Evolutionary conservation across 1,140 invertebrate genomes (phyloP), one percentile per base, ranked within the genome.

Genomic region (Drosophila equinoxialis): DNA sequence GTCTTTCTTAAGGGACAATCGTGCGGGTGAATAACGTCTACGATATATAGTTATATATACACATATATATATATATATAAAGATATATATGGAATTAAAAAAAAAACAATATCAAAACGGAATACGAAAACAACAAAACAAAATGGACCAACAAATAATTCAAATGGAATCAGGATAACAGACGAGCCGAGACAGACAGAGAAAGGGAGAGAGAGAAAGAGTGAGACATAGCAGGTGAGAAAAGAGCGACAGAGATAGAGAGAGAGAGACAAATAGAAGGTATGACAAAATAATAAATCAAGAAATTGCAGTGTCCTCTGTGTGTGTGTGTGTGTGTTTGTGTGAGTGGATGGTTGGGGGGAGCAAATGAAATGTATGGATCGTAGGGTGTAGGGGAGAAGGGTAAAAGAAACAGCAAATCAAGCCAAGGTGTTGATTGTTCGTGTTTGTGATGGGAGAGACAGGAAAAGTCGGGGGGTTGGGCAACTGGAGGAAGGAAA

Each of bases 11-110:
- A 96, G 94, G 91, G 95, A 96, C 91, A 96, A 94, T 91, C 95
- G 93, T 93, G 94, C 95, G 78, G 95, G 95, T 93, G 95, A 95
- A 94, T 96, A 96, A 91, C 96, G 95, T 94, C 95, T 96, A 95
- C 93, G 93, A 93, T 90, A 76, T 66, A 80, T 71, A 61, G 55
- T 58, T 65, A 79, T 62, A 75, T 75, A 60, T 68, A 41, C 45
- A 30, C 23, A 68, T 66, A 74, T 55, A 67, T 42, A 57, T 66
- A 14, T 90, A 71, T 61, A 79, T 59, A 72, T 61, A 70, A 60
- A 79, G 62, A 41, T 60, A 33, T 62, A 68, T 67, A 74, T 57
- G 20, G 30, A 30, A 30, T 30, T 30, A 23, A 10, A 37, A 35
- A 37, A 11, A 10, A 83, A 84, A 68, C 17, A 74, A 75, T 72